A percentile compares a stretch with the other conserved stretches of the same genome.
phyloP scores from a whole-genome alignment of 2,113 vertebrate genomes.

The Pollimyrus isidori region DNA sequence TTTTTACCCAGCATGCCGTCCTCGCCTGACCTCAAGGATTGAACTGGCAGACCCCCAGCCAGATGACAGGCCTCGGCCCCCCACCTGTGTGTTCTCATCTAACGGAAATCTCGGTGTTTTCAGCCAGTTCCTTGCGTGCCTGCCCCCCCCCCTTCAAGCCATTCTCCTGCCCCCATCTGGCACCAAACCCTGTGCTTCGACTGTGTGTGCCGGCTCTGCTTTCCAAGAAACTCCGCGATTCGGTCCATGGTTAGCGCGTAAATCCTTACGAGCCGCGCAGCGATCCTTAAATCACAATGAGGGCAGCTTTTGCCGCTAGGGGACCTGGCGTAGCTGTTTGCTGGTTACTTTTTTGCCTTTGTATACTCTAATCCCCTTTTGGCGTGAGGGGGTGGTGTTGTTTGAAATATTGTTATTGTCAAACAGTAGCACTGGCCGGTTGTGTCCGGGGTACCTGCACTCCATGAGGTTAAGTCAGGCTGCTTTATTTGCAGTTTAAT shows the following conservation, averaged over 20 bases:
- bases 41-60: neutral
- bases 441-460: neutral
- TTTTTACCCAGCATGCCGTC: neutral
- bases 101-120: neutral
- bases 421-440: neutral
- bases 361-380: neutral
- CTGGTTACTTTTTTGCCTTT: neutral
- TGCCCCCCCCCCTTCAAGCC: too few species aligned
- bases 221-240: neutral
- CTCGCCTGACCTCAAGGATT: neutral
- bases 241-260: neutral
- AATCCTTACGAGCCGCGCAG: neutral
- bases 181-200: too few species aligned
- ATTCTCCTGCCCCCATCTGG: neutral
- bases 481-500: neutral
- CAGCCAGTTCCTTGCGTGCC: neutral
- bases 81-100: neutral
- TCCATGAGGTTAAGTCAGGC: neutral
- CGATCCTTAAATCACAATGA: neutral
- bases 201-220: neutral
- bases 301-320: neutral
- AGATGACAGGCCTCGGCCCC: neutral
- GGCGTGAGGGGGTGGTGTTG: neutral
- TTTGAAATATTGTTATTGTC: neutral
- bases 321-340: neutral